These are phyloP conservation scores for Hydrocynus forskahlii DNA, from an alignment of 2,797 vertebrate species.

Conservation along the genomic window DNA sequence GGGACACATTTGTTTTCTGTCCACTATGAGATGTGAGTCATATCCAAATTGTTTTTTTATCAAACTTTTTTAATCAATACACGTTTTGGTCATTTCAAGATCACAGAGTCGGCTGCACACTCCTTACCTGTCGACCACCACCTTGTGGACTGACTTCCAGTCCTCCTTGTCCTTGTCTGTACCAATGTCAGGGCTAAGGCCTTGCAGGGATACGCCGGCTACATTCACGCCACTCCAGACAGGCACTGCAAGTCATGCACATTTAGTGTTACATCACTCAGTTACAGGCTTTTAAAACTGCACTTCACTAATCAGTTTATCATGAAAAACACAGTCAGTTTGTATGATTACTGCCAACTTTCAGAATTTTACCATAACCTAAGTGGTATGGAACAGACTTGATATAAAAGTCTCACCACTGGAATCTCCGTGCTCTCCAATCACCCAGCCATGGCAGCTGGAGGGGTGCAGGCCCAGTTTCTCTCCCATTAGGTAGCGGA, in stretches of 20 bases:
- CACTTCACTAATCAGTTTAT: background rate
- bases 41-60: background rate
- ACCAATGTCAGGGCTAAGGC: constrained; percentile 89
- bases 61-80: too few species aligned
- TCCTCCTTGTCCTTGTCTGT: constrained; percentile 85
- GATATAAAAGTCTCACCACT: constrained; percentile 80
- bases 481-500: constrained; percentile 91
- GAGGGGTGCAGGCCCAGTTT: constrained; percentile 88
- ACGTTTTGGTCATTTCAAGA: too few species aligned
- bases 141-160: constrained; percentile 92
- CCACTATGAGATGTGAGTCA: too few species aligned
- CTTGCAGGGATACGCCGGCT: constrained; percentile 91
- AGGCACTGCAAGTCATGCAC: constrained; percentile 77
- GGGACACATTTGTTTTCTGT: too few species aligned
- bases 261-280: background rate
- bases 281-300: background rate
- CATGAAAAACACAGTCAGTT: background rate
- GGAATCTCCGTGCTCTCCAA: constrained; percentile 96
- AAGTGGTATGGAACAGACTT: background rate
- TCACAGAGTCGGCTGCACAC: too few species aligned
- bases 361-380: too few species aligned
- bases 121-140: constrained; percentile 90
- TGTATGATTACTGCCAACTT: background rate
- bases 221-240: constrained; percentile 95
- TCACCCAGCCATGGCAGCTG: constrained; percentile 93